Conservation (phyloP, 2,888 invertebrate species). For the Parnassius smintheus region DNA sequence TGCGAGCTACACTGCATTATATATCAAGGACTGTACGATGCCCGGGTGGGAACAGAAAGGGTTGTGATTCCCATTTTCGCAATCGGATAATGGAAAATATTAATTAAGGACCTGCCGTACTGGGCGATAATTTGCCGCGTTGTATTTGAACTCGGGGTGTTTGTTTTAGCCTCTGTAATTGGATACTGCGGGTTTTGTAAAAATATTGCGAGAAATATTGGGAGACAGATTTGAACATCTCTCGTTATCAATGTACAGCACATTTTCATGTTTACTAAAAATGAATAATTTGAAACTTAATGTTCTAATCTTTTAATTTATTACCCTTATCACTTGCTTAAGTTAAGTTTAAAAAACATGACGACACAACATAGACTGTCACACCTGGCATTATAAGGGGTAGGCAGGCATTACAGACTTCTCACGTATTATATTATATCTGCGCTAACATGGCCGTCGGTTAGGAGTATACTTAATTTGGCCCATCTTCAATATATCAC, state of each 20-base stretch:
- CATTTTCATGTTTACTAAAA: not conserved
- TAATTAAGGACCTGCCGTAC: conserved; percentile 41
- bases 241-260: not conserved
- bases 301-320: too few species aligned
- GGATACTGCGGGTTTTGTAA: conserved; percentile 14
- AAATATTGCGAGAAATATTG: not conserved
- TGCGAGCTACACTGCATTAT: conserved; percentile 26
- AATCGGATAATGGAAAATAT: conserved; percentile 51
- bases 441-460: too few species aligned
- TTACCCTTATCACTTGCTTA: too few species aligned
- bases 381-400: too few species aligned
- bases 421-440: too few species aligned
- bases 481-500: too few species aligned
- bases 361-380: too few species aligned
- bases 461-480: too few species aligned
- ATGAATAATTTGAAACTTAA: too few species aligned
- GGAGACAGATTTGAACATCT: not conserved
- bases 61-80: conserved; percentile 49
- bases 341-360: too few species aligned
- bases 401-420: too few species aligned
- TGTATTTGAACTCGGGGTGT: conserved; percentile 32
- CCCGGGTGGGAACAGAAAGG: conserved; percentile 36
- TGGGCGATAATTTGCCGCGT: conserved; percentile 41
- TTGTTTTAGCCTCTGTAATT: conserved; percentile 44
- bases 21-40: conserved; percentile 24